phyloP scores from a whole-genome alignment of 2,797 vertebrate species.

The Glossophaga mutica region DNA sequence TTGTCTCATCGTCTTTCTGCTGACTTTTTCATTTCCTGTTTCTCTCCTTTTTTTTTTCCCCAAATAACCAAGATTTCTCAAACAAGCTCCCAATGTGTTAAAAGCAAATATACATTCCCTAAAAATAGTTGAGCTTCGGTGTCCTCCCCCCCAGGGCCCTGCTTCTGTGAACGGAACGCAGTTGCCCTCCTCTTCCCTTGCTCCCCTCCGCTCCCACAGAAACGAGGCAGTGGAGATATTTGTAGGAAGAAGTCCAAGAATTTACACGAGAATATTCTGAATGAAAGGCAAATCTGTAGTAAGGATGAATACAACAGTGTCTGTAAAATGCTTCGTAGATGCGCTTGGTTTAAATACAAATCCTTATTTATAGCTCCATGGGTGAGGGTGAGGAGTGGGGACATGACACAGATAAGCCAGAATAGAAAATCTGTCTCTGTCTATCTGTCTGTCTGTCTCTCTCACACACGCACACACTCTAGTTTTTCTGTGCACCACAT shows the following conservation, averaged over 20 bases:
- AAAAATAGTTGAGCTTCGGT: neutral
- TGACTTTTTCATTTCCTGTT: slow-evolving; percentile 77
- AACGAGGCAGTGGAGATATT: neutral
- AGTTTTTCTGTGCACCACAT: neutral
- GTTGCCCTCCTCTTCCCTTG: no score
- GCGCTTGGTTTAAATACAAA: slow-evolving; percentile 3
- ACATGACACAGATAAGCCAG: neutral
- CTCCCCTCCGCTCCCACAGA: neutral
- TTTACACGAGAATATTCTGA: slow-evolving; percentile 40
- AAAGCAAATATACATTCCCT: slow-evolving; percentile 22
- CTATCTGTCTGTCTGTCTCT: neutral
- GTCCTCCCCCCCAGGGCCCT: neutral
- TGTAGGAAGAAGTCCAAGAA: slow-evolving; percentile 41
- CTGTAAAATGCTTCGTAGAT: neutral
- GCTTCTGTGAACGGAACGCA: neutral
- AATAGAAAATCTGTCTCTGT: neutral
- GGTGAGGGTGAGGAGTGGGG: no score
- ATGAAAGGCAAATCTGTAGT: slow-evolving; percentile 46
- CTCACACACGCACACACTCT: neutral
- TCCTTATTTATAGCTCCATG: neutral
- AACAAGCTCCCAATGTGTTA: slow-evolving; percentile 34
- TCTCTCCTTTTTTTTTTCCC: slow-evolving; percentile 75
- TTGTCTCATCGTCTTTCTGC: slow-evolving; percentile 77
- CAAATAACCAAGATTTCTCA: slow-evolving; percentile 3
- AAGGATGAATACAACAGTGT: neutral